A percentile compares a stretch with the other conserved stretches of the same genome.
phyloP scores from a whole-genome alignment of 2,888 invertebrate species.

The Sinodicranocentrus sp. region DNA sequence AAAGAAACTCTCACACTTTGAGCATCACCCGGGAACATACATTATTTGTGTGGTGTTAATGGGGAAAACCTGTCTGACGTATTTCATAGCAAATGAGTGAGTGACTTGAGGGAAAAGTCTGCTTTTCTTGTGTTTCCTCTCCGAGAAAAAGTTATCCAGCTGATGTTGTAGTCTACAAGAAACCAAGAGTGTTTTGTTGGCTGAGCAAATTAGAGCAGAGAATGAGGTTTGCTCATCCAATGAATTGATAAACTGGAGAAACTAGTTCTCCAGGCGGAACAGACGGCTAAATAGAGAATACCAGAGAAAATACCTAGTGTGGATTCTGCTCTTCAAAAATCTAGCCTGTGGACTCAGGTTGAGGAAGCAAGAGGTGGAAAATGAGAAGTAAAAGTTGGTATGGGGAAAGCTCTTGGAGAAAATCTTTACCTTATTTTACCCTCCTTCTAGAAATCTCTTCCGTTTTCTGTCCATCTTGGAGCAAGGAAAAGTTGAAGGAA shows the following conservation, averaged over 20 bases:
- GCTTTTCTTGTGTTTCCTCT: not conserved
- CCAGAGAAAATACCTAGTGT: not conserved
- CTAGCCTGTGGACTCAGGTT: conserved; percentile 14
- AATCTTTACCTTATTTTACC: not conserved
- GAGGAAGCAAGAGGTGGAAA: conserved; percentile 24
- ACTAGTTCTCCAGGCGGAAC: not conserved
- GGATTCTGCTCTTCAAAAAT: not conserved
- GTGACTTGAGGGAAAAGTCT: not conserved
- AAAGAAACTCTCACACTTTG: conserved; percentile 41
- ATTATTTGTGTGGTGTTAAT: conserved; percentile 6
- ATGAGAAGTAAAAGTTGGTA: conserved; percentile 11
- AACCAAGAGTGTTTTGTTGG: conserved; percentile 15
- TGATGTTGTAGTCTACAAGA: not conserved
- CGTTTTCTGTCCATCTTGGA: not conserved
- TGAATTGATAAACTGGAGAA: conserved; percentile 25
- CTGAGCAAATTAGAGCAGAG: conserved; percentile 40
- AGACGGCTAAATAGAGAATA: no score
- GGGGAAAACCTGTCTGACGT: conserved; percentile 20
- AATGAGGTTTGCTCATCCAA: conserved; percentile 38
- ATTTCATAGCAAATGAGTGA: not conserved
- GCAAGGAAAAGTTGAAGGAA: no score
- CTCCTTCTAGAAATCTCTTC: not conserved
- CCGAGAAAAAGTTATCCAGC: not conserved
- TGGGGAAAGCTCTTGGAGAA: conserved; percentile 20
- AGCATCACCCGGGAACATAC: not conserved